These are phyloP conservation scores for Trypoxylon attenuatum DNA, from an alignment of 2,888 invertebrate species.

Conservation along the genomic window DNA sequence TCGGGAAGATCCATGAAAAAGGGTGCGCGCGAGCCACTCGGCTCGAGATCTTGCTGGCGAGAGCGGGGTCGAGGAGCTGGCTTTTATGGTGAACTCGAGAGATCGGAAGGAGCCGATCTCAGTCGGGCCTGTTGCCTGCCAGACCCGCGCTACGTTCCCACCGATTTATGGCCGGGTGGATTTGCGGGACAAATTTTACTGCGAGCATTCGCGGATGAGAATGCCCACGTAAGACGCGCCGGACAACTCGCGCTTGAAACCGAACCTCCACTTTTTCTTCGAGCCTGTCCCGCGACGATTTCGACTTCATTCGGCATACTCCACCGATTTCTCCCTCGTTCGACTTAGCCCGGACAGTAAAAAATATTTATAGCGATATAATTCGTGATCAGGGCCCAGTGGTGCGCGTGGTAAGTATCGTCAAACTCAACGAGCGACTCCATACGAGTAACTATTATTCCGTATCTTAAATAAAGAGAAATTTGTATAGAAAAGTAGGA, in stretches of 20 bases:
- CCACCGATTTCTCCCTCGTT: slow-evolving; percentile 13
- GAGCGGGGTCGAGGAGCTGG: slow-evolving; percentile 23
- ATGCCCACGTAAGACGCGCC: background rate
- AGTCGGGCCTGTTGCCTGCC: slow-evolving; percentile 34
- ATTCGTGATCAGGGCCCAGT: slow-evolving; percentile 22
- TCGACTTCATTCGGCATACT: slow-evolving; percentile 12
- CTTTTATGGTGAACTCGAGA: slow-evolving; percentile 32
- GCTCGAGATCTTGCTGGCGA: too few species aligned
- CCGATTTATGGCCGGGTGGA: slow-evolving; percentile 49
- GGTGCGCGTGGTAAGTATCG: slow-evolving; percentile 2
- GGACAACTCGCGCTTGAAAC: background rate
- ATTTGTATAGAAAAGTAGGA: background rate
- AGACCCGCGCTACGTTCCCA: slow-evolving; percentile 26
- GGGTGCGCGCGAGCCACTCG: background rate
- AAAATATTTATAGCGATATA: slow-evolving; percentile 40
- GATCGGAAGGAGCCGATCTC: slow-evolving; percentile 38
- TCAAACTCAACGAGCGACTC: background rate
- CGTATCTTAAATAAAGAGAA: background rate
- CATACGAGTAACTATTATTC: background rate
- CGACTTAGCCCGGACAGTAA: slow-evolving; percentile 35
- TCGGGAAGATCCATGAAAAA: too few species aligned
- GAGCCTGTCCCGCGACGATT: slow-evolving; percentile 14
- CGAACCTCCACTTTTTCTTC: slow-evolving; percentile 12
- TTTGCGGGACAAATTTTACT: slow-evolving; percentile 56
- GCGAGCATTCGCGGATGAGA: slow-evolving; percentile 44